Base-by-base conservation (phyloP, 1,140 invertebrate species). In the Tenebrio molitor region DNA sequence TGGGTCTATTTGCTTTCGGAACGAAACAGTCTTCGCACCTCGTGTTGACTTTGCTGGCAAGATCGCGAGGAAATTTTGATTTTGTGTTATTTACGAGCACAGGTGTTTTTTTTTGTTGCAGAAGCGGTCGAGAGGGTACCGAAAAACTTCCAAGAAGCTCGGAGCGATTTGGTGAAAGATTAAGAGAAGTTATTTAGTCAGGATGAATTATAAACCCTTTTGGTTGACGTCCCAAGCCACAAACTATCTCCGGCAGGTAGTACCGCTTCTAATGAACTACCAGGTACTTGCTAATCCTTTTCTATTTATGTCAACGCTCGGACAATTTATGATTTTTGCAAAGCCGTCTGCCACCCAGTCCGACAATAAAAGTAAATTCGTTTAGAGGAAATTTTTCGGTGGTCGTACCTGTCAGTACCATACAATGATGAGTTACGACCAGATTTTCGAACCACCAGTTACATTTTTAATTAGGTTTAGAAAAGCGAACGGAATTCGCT, bases 311-410 rank as follows among this genome's bases (percentile, higher is more conserved):
- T 29, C 50, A 58, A 29, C 23, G n/a, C 2, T 12, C 10, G 8
- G 6, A 50, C n/a, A 29, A 58, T 58, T 58, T 58, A 58, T 58
- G 50, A 29, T 58, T 29, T 58, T 58, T n/a, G 16, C 15, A n/a
- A 17, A 19, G 1, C 10, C 3, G 6, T 12, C 6, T 19, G 29
- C 29, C 10, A 4, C 29, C 4, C 29, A 33, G 10, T 33, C 4
- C 19, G 6, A 17, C n/a, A n/a, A n/a, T n/a, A n/a, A n/a, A n/a
- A n/a, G n/a, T n/a, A n/a, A n/a, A n/a, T n/a, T n/a, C n/a, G n/a
- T n/a, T n/a, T n/a, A n/a, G n/a, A n/a, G n/a, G n/a, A 58, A 58
- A 58, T 58, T 58, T 58, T 29, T 21, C 50, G 50, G 50, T 58
- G 29, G 50, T 50, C n/a, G 12, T 58, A 58, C 25, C 50, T 58